Base-by-base conservation (phyloP, 1,140 invertebrate genomes). In the Drosophila pseudoobscura region DNA sequence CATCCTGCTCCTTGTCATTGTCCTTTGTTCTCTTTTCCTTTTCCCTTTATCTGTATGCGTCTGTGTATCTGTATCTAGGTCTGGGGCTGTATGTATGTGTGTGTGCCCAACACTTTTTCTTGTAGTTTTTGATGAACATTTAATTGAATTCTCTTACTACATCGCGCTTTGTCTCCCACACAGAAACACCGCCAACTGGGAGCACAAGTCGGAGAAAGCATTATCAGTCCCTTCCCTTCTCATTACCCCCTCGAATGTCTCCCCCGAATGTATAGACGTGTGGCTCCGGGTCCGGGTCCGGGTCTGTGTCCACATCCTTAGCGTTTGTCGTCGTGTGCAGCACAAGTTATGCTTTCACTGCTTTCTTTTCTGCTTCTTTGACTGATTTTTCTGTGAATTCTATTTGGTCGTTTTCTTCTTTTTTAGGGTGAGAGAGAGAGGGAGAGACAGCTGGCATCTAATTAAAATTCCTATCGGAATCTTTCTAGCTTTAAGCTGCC, bases 51-150 rank as follows among this genome's bases (percentile, higher is more conserved):
- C 43, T 57, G 44, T 61, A 47, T 41, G 62, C 76, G 63, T 66
- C 44, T 60, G 11, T 60, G 44, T 71, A 44, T 58, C 24, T 63
- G 61, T 60, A 24, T 24, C 22, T 17, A 17, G 17, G 20, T 20
- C 20, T 20, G 20, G 20, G 20, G 2, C 20, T 20, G 20, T 20
- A 20, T 20, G 45, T 60, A 8, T 60, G 39, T 72, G 24, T 69
- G 62, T 61, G 49, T 44, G 70, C 56, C 52, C 62, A 43, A 79
- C 65, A 56, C 63, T 83, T 83, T 84, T 83, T 84, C 80, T 84
- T 84, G 75, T 83, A 87, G 75, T 87, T 87, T 87, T 88, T 87
- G 82, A 87, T 87, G 78, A 87, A 88, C 82, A 87, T 87, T 87
- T 88, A 87, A 87, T 87, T 87, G 82, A 87, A 87, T 87, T 87